Evolutionary conservation across 2,888 invertebrate genomes (phyloP), one percentile per base, ranked within the genome.

Genomic region (Molorchus minor): DNA sequence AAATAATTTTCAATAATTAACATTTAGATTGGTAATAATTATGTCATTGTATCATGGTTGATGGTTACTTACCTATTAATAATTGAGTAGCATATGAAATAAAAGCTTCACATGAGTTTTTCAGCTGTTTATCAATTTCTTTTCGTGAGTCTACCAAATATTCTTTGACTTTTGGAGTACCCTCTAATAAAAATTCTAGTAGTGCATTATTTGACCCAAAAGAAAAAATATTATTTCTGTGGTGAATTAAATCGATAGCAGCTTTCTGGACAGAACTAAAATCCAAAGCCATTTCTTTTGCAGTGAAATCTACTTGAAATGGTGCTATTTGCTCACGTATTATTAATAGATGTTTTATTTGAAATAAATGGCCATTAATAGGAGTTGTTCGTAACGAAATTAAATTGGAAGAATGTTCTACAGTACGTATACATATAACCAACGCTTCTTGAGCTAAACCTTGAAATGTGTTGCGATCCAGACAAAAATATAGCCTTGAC

Each of bases 271-370:
- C 88, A 78, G 94, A 94, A 68, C 93, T 94, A 72, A 98, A 97
- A 81, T 98, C 98, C 63, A 99, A 80, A 13, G 91, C 88, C 3
- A 96, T 95, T 79, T 99, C 98, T 75, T 93, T 94, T 0, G 96
- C 87, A 0, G 95, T 89, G 70, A 58, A 58, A 35, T 58, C 58
- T 0, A 95, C 94, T 80, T 98, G 96, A 77, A 98, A 99, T 0
- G 99, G 98, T 0, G 98, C 96, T 20, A 98, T 98, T 80, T 99
- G 99, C 78, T 99, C 99, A 16, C 99, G 83, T 1, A 99, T 83
- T 58, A 99, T 99, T 2, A 99, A 83, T 58, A 99, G 82, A 82
- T 99, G 99, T 79, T 99, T 99, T 38, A 99, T 95, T 82, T 98
- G 91, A 80, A 99, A 99, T n/a, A 99, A 83, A 76, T 94, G 90